These are phyloP conservation scores for Hermetia illucens DNA, from an alignment of 1,140 invertebrate species.

Conservation along the genomic window DNA sequence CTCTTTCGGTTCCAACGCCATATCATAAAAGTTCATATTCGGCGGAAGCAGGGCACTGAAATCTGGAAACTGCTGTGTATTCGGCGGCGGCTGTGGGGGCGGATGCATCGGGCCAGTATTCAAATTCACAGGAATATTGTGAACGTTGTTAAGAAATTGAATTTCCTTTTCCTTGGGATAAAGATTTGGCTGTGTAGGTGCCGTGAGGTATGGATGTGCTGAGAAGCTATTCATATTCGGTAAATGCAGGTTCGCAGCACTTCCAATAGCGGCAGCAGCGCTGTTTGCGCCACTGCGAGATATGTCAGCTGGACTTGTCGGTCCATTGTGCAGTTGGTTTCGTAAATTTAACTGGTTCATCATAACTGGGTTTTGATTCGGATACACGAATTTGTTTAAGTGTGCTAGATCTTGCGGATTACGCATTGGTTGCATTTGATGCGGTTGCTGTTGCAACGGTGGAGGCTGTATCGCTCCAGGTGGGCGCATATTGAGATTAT, in stretches of 20 bases:
- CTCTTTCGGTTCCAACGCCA: conserved; percentile 27
- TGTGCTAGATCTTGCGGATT: neutral
- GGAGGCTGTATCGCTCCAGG: neutral
- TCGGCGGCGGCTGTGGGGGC: conserved; percentile 16
- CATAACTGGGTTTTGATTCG: neutral
- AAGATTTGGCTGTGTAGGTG: too few relatives aligned
- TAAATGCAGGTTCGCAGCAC: too few relatives aligned
- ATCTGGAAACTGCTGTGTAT: conserved; percentile 12
- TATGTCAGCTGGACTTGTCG: conserved; percentile 23
- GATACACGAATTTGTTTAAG: conserved; percentile 1
- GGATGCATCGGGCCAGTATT: conserved; percentile 22
- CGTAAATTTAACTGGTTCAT: neutral
- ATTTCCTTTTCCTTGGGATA: conserved; percentile 29
- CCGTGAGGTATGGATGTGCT: too few relatives aligned
- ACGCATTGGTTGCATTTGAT: neutral
- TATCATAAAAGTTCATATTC: conserved; percentile 29
- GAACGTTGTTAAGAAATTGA: conserved; percentile 38
- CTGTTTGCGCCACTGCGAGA: too few relatives aligned
- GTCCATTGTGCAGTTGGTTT: conserved; percentile 18
- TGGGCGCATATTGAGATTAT: neutral
- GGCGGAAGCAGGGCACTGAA: conserved; percentile 20
- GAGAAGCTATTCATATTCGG: too few relatives aligned
- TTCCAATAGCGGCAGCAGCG: too few relatives aligned
- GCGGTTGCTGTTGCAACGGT: neutral
- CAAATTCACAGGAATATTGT: conserved; percentile 22